Evolutionary conservation across 2,113 vertebrate species (phyloP).

Genomic region (Pithys albifrons): DNA sequence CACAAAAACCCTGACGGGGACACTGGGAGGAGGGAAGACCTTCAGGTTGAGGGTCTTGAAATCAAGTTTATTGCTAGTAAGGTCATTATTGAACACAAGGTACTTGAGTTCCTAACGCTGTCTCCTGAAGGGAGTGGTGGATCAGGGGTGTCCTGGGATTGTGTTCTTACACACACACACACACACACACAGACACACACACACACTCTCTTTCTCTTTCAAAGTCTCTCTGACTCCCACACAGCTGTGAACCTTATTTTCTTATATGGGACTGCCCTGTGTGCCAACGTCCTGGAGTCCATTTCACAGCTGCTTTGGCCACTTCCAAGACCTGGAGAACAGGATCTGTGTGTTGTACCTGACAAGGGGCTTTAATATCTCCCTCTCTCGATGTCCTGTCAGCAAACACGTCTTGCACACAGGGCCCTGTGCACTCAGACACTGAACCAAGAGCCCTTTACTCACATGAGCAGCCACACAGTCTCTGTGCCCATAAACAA

Average conservation of each 20-base stretch:
- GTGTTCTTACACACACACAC: fast-evolving
- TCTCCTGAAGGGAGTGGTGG: neutral
- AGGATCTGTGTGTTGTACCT: neutral
- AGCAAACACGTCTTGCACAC: fast-evolving
- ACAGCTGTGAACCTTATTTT: neutral
- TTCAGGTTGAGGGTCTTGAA: neutral
- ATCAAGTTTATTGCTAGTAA: neutral
- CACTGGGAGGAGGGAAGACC: neutral
- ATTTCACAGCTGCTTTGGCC: neutral
- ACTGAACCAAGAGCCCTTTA: neutral
- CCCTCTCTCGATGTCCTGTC: fast-evolving
- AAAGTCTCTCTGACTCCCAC: neutral
- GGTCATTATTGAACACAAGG: neutral
- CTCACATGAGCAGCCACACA: fast-evolving
- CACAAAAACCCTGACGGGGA: neutral
- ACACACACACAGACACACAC: neutral
- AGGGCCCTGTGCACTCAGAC: fast-evolving
- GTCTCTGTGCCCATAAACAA: neutral
- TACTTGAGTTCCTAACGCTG: neutral
- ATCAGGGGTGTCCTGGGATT: neutral
- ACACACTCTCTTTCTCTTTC: neutral
- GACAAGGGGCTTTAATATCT: neutral
- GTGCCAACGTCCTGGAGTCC: neutral
- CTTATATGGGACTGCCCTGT: fast-evolving
- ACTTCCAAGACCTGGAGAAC: neutral